Evolutionary conservation across 2,113 vertebrate genomes (phyloP).

Genomic region (Poeciliopsis prolifica): DNA sequence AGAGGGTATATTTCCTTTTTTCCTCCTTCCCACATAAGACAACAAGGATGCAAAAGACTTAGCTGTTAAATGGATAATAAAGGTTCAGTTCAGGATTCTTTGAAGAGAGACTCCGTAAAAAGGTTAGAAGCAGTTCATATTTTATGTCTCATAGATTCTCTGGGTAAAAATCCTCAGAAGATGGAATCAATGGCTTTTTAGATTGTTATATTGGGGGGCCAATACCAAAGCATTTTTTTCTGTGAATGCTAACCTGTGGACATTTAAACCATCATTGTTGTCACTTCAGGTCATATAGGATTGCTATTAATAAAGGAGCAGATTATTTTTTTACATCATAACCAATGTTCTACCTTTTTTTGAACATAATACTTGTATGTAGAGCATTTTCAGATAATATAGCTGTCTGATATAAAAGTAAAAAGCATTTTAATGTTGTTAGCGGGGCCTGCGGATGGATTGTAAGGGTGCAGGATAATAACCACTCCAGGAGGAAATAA

Average conservation of each 20-base stretch:
- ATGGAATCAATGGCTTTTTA: background rate
- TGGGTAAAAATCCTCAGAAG: background rate
- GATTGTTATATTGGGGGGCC: too few species aligned
- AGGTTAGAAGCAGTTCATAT: background rate
- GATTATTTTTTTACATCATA: too few species aligned
- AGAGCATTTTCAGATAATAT: background rate
- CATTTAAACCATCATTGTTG: background rate
- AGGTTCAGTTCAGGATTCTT: background rate
- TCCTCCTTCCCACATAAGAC: background rate
- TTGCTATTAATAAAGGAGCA: too few species aligned
- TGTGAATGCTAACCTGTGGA: background rate
- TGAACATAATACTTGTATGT: too few species aligned
- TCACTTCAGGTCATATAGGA: background rate
- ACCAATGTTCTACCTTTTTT: too few species aligned
- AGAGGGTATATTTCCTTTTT: slow-evolving; percentile 1
- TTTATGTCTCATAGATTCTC: background rate
- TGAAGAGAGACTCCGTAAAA: background rate
- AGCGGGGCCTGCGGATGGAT: too few species aligned
- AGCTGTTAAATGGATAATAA: background rate
- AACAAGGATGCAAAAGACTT: background rate
- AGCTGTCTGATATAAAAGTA: background rate
- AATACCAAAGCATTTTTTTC: background rate
- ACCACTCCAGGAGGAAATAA: too few species aligned
- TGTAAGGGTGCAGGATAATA: too few species aligned
- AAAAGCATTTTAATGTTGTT: background rate